Percentiles rank a stretch among this genome's conserved stretches.
Evolutionary conservation across 2,797 vertebrate genomes (phyloP).

Genomic region (Pelobates cultripes): DNA sequence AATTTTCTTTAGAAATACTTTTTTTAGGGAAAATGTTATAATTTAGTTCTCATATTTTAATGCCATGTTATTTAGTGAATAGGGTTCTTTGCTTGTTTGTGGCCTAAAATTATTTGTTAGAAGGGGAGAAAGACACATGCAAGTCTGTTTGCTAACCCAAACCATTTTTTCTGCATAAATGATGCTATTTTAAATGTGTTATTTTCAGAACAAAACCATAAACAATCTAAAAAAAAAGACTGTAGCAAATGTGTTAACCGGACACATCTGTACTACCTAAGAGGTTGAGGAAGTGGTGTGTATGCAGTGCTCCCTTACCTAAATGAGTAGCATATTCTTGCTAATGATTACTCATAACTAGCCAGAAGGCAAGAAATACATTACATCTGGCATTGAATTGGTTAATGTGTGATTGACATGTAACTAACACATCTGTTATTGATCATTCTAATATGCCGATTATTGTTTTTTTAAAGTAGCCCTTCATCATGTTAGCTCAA

Average conservation of each 20-base stretch:
- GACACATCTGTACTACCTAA: background rate
- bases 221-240: background rate
- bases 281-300: constrained; percentile 1
- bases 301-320: background rate
- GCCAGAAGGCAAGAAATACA: background rate
- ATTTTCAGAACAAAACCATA: background rate
- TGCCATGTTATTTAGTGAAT: too few species aligned
- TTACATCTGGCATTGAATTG: background rate
- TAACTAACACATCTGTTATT: background rate
- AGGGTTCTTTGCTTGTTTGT: too few species aligned
- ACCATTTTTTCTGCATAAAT: background rate
- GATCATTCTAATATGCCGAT: too few species aligned
- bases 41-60: too few species aligned
- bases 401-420: background rate
- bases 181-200: background rate
- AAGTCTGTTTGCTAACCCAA: background rate
- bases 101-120: too few species aligned
- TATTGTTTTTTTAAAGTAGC: too few species aligned
- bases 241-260: background rate
- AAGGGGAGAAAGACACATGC: too few species aligned
- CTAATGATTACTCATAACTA: background rate
- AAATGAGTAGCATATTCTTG: background rate
- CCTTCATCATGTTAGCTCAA: too few species aligned
- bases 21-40: too few species aligned
- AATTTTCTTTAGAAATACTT: too few species aligned